Conservation (phyloP, 2,113 vertebrate species). For the Phaetusa simplex region DNA sequence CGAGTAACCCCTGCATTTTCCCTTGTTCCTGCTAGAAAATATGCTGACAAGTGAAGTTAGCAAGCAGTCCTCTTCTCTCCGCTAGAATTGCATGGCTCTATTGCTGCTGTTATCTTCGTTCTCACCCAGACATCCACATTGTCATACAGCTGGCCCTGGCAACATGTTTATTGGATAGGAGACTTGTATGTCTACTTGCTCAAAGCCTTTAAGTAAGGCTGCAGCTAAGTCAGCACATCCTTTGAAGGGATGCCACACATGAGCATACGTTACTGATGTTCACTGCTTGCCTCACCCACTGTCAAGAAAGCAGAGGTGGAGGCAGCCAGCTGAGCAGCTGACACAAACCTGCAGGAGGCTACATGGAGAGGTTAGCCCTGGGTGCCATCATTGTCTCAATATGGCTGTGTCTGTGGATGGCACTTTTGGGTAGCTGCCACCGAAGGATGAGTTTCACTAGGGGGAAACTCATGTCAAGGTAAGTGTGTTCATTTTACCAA, state of each 20-base stretch:
- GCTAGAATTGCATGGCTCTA: not conserved
- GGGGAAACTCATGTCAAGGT: not conserved
- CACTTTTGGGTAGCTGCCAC: not conserved
- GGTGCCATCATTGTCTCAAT: rapidly evolving
- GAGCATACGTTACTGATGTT: not conserved
- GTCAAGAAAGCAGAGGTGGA: not conserved
- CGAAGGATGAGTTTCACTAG: not conserved
- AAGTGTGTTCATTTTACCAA: not conserved
- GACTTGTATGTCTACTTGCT: not conserved
- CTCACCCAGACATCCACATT: not conserved
- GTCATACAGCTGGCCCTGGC: not conserved
- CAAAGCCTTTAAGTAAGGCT: not conserved
- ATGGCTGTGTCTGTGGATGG: not conserved
- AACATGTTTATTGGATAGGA: not conserved
- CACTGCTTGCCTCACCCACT: not conserved
- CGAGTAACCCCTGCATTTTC: not conserved
- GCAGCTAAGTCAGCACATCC: not conserved
- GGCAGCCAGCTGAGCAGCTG: not conserved
- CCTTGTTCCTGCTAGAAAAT: not conserved
- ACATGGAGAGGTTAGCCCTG: not conserved
- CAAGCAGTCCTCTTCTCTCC: not conserved
- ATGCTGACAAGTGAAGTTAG: not conserved
- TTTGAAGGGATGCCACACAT: rapidly evolving
- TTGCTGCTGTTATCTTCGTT: not conserved
- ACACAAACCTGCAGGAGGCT: not conserved